These are phyloP conservation scores for Drosophila murphyi DNA, from an alignment of 1,140 invertebrate genomes.

Conservation along the genomic window DNA sequence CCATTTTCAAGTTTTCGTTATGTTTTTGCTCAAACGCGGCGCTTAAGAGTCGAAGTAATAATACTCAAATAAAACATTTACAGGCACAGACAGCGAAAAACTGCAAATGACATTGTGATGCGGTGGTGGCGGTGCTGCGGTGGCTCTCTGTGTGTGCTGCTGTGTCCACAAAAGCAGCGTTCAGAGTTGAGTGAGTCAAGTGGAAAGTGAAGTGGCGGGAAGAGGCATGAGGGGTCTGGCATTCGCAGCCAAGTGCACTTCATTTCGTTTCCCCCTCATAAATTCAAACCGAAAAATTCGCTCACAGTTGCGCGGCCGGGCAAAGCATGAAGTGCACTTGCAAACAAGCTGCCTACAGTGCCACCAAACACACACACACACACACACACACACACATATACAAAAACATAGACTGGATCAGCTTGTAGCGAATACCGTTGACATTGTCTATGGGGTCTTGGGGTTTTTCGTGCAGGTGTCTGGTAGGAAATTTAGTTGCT, in stretches of 20 bases:
- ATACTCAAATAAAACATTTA: constrained; percentile 82
- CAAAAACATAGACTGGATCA: not conserved
- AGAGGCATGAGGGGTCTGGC: constrained; percentile 15
- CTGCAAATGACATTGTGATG: constrained; percentile 72
- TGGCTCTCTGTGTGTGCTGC: constrained; percentile 28
- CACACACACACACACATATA: constrained; percentile 2
- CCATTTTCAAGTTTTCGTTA: not conserved
- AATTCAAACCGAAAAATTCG: constrained; percentile 78
- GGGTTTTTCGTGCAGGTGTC: constrained; percentile 35
- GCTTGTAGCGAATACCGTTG: constrained; percentile 9
- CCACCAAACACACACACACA: constrained; percentile 21
- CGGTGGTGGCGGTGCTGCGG: constrained; percentile 13
- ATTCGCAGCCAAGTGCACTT: constrained; percentile 67
- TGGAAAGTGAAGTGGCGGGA: constrained; percentile 35
- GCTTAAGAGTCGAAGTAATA: constrained; percentile 78
- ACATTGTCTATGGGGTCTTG: constrained; percentile 16
- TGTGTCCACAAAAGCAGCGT: constrained; percentile 60
- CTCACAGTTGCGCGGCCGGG: constrained; percentile 19
- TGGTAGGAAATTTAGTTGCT: constrained; percentile 48
- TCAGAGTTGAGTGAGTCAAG: constrained; percentile 57
- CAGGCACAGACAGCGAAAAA: constrained; percentile 76
- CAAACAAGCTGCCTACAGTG: constrained; percentile 56
- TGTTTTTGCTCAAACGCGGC: constrained; percentile 28
- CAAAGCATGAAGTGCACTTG: constrained; percentile 50
- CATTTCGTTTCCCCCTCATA: constrained; percentile 74